Conservation (phyloP, 2,888 invertebrate genomes). For the Spisula subtruncata region DNA sequence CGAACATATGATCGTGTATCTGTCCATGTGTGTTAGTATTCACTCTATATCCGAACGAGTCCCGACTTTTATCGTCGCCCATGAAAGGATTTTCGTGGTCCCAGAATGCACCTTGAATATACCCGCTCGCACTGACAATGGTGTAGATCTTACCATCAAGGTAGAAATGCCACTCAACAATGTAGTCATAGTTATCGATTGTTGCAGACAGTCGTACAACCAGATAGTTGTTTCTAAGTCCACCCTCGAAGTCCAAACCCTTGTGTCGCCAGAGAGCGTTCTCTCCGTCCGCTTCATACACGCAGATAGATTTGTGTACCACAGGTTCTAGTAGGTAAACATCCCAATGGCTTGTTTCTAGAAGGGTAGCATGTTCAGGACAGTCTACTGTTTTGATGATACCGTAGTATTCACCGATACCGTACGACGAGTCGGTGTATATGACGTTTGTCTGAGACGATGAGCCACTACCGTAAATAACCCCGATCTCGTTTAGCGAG, state of each 20-base stretch:
- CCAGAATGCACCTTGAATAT: conserved; percentile 72
- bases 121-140: conserved; percentile 67
- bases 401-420: conserved; percentile 68
- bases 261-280: conserved; percentile 74
- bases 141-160: conserved; percentile 72
- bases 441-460: conserved; percentile 69
- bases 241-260: conserved; percentile 70
- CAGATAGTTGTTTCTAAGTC: conserved; percentile 69
- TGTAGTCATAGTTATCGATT: conserved; percentile 76
- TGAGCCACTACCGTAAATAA: conserved; percentile 71
- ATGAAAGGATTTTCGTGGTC: conserved; percentile 69
- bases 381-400: conserved; percentile 77
- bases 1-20: conserved; percentile 79
- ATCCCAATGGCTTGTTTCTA: conserved; percentile 72
- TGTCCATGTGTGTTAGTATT: conserved; percentile 64
- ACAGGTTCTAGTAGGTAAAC: conserved; percentile 53
- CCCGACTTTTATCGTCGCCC: conserved; percentile 65
- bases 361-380: conserved; percentile 71
- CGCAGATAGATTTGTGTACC: conserved; percentile 69
- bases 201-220: conserved; percentile 67
- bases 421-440: conserved; percentile 70
- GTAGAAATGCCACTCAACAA: conserved; percentile 72
- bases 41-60: conserved; percentile 69
- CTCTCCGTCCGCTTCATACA: conserved; percentile 75
- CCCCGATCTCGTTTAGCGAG: conserved; percentile 74